phyloP scores from a whole-genome alignment of 2,113 vertebrate genomes.

The Hipposideros armiger region DNA sequence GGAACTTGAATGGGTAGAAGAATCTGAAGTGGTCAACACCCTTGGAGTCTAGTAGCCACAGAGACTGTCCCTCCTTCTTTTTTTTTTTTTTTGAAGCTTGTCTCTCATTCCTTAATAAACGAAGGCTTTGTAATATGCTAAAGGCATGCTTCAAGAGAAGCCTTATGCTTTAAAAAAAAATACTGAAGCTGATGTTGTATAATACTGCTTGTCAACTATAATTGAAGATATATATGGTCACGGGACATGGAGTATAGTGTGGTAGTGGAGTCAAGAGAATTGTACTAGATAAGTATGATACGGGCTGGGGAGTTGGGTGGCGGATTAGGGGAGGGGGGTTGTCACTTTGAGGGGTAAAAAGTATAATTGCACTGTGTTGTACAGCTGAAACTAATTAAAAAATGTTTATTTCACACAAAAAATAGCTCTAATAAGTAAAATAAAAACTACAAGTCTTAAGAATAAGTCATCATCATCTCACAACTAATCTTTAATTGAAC shows the following conservation, averaged over 20 bases:
- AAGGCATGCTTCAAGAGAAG: not conserved
- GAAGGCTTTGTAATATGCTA: not conserved
- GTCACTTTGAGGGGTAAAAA: too few species aligned
- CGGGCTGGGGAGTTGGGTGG: too few species aligned
- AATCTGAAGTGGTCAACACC: not conserved
- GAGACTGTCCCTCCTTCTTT: not conserved
- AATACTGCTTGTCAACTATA: too few species aligned
- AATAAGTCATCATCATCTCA: not conserved
- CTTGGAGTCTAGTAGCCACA: not conserved
- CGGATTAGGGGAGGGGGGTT: too few species aligned
- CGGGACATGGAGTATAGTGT: too few species aligned
- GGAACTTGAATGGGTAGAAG: not conserved
- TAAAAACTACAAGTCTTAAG: slow-evolving; percentile 24
- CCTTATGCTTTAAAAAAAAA: not conserved
- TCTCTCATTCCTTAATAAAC: not conserved
- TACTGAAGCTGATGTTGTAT: too few species aligned
- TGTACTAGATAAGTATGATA: too few species aligned
- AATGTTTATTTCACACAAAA: not conserved
- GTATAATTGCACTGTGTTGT: too few species aligned
- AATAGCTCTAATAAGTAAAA: not conserved
- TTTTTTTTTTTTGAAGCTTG: not conserved
- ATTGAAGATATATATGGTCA: too few species aligned
- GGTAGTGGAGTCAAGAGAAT: too few species aligned
- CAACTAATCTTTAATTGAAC: not conserved
- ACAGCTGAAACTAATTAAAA: too few species aligned